A percentile compares a stretch with the other conserved stretches of the same genome.
Evolutionary conservation across 2,888 invertebrate species (phyloP).

Genomic region (Lacanobia oleracea): DNA sequence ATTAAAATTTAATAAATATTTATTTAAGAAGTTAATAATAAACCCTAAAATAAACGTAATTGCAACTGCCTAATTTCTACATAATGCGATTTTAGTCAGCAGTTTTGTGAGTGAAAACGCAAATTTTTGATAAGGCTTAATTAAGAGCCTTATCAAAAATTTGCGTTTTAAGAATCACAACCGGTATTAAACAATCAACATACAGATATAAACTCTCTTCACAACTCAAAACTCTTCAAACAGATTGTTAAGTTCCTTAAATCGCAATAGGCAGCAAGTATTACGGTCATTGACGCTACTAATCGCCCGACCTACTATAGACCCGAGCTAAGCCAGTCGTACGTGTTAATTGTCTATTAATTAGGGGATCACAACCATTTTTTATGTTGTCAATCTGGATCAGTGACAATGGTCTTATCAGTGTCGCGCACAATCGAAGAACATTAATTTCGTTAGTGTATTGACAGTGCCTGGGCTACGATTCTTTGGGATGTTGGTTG

Average conservation of each 20-base stretch:
- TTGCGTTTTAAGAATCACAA: too few relatives aligned
- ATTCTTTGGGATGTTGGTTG: not conserved
- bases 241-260: not conserved
- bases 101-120: too few relatives aligned
- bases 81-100: too few relatives aligned
- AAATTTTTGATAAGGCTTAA: too few relatives aligned
- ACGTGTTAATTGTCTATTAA: constrained; percentile 58
- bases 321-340: constrained; percentile 25
- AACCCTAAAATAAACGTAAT: too few relatives aligned
- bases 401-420: constrained; percentile 40
- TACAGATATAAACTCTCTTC: too few relatives aligned
- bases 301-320: constrained; percentile 36
- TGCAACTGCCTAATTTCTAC: too few relatives aligned
- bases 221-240: not conserved
- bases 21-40: too few relatives aligned
- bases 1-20: too few relatives aligned
- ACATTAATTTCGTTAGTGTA: constrained; percentile 37
- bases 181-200: too few relatives aligned
- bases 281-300: constrained; percentile 38
- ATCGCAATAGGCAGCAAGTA: not conserved
- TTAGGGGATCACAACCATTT: constrained; percentile 52
- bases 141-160: too few relatives aligned
- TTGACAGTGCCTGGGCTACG: not conserved
- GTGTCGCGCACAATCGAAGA: constrained; percentile 28
- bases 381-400: constrained; percentile 51